A percentile compares a stretch with the other conserved stretches of the same genome.
phyloP scores from a whole-genome alignment of 1,140 invertebrate species.

The Pissodes strobi region DNA sequence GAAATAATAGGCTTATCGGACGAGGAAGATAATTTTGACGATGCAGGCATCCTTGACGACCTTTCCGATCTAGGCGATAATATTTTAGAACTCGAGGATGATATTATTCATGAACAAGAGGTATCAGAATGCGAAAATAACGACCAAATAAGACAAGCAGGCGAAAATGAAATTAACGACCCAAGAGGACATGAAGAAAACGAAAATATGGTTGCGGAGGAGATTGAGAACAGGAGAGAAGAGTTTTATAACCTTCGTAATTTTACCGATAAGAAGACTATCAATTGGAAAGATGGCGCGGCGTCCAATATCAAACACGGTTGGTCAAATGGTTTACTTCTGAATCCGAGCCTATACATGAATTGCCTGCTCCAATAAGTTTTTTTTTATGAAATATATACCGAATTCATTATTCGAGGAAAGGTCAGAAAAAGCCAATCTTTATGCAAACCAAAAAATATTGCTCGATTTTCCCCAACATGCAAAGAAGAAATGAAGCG shows the following conservation, averaged over 20 bases:
- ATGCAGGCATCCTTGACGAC: no score
- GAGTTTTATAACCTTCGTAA: not conserved
- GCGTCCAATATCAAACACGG: no score
- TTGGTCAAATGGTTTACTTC: not conserved
- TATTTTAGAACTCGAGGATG: not conserved
- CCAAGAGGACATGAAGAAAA: no score
- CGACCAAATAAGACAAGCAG: no score
- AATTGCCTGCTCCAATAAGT: not conserved
- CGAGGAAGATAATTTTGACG: no score
- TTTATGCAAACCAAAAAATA: slow-evolving; percentile 13
- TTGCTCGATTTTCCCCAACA: slow-evolving; percentile 18
- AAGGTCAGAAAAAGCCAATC: slow-evolving; percentile 14
- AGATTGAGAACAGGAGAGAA: not conserved
- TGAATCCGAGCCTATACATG: no score
- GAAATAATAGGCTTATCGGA: slow-evolving; percentile 11
- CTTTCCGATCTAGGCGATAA: no score
- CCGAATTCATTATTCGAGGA: not conserved
- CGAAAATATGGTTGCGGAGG: not conserved
- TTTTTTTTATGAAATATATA: slow-evolving; percentile 19
- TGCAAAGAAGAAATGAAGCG: no score
- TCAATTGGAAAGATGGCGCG: not conserved
- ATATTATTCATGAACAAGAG: slow-evolving; percentile 3
- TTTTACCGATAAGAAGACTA: not conserved
- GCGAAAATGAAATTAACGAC: slow-evolving; percentile 1
- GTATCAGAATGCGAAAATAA: no score